Conservation (phyloP, 2,797 vertebrate species). For the Galaxias olidus region DNA sequence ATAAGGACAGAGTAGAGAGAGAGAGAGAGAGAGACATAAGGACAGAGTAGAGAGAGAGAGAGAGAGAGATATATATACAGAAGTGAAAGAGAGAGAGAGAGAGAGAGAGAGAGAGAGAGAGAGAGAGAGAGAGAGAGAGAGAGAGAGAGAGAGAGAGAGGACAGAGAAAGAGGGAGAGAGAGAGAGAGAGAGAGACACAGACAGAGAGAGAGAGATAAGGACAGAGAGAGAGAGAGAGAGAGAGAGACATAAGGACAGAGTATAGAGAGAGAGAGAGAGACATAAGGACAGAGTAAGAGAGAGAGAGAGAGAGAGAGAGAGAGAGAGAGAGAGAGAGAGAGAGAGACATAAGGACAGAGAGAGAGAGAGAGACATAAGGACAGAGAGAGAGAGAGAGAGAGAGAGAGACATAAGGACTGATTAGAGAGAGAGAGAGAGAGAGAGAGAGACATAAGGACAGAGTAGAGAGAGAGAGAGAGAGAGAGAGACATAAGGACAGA, state of each 20-base stretch:
- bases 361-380: no score
- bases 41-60: background rate
- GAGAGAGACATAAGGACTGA: slow-evolving; percentile 1
- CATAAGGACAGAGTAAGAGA: no score
- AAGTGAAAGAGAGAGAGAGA: background rate
- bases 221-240: background rate
- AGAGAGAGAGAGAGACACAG: background rate
- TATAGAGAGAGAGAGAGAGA: background rate
- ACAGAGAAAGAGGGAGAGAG: background rate
- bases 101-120: background rate
- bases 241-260: background rate
- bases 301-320: background rate
- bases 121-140: background rate
- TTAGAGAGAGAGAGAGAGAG: slow-evolving; percentile 22
- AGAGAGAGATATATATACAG: no score
- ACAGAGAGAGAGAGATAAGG: background rate
- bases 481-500: background rate
- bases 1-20: slow-evolving; percentile 17
- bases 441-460: background rate
- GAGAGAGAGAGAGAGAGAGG: background rate
- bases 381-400: no score
- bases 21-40: slow-evolving; percentile 4
- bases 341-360: background rate
- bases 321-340: slow-evolving; percentile 26
- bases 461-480: background rate